Conservation (phyloP, 2,113 vertebrate genomes). For the Poecilia latipinna region DNA sequence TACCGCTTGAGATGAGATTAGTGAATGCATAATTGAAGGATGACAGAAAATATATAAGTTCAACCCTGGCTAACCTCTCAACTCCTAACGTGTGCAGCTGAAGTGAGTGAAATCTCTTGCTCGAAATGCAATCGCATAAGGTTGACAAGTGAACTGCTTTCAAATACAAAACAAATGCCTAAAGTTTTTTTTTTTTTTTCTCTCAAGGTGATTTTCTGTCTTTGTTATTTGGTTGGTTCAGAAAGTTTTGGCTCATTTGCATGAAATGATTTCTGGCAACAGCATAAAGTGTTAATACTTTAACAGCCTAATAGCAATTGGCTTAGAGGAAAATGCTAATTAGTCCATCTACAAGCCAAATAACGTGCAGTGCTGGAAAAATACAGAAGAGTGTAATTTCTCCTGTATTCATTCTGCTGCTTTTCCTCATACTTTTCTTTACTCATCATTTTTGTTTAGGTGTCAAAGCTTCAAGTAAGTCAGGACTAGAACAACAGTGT, state of each 20-base stretch:
- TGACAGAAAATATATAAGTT: conserved; percentile 31
- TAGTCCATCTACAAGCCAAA: not conserved
- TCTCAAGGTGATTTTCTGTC: too few relatives aligned
- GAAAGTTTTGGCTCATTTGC: not conserved
- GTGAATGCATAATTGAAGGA: conserved; percentile 42
- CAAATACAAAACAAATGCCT: too few relatives aligned
- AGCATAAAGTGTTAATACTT: not conserved
- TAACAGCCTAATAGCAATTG: not conserved
- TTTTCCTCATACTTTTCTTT: not conserved
- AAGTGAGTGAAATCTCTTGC: not conserved
- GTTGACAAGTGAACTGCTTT: not conserved
- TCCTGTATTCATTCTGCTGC: not conserved
- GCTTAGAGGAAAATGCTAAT: not conserved
- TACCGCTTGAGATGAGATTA: conserved; percentile 44
- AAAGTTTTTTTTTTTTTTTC: too few relatives aligned
- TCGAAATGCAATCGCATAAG: not conserved
- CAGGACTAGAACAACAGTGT: too few relatives aligned
- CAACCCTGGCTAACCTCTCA: conserved; percentile 4
- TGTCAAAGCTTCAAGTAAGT: too few relatives aligned
- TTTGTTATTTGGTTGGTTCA: not conserved
- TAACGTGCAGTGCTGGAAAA: not conserved
- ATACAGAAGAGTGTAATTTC: not conserved
- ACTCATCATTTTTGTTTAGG: not conserved
- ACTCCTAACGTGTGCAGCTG: not conserved
- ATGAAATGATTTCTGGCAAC: not conserved